Percentiles rank a stretch among this genome's conserved stretches.
phyloP scores from a whole-genome alignment of 2,797 vertebrate genomes.

The Myripristis jacobus region DNA sequence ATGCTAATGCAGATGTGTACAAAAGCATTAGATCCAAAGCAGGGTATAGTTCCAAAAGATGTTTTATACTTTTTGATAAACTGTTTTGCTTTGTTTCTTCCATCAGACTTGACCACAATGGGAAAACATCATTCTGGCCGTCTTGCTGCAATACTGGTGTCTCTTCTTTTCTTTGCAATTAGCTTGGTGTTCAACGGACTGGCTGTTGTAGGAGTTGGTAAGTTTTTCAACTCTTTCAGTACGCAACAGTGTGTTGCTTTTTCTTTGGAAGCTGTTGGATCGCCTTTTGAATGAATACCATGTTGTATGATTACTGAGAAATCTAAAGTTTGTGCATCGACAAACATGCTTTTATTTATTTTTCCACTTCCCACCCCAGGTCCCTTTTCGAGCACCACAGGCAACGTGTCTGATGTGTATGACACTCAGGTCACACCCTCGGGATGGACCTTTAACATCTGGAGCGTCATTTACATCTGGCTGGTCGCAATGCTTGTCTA shows the following conservation, averaged over 20 bases:
- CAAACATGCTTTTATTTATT: neutral
- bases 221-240: slow-evolving; percentile 26
- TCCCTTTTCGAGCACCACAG: slow-evolving; percentile 68
- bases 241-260: neutral
- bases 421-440: slow-evolving; percentile 80
- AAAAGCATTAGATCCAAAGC: neutral
- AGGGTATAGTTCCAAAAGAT: neutral
- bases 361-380: slow-evolving; percentile 42
- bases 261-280: neutral
- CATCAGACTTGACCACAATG: slow-evolving; percentile 46
- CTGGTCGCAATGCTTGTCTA: slow-evolving; percentile 71
- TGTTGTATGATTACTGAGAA: neutral
- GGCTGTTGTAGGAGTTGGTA: slow-evolving; percentile 70
- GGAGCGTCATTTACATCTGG: slow-evolving; percentile 80
- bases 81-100: neutral
- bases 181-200: slow-evolving; percentile 76
- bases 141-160: slow-evolving; percentile 56
- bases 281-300: neutral
- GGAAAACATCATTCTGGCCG: slow-evolving; percentile 62
- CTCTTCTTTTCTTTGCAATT: slow-evolving; percentile 53
- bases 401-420: slow-evolving; percentile 73
- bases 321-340: too few species aligned
- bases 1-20: neutral
- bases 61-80: neutral
- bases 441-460: slow-evolving; percentile 83